Base-by-base conservation (phyloP, 1,140 invertebrate species). In the Pseudomyrmex gracilis region DNA sequence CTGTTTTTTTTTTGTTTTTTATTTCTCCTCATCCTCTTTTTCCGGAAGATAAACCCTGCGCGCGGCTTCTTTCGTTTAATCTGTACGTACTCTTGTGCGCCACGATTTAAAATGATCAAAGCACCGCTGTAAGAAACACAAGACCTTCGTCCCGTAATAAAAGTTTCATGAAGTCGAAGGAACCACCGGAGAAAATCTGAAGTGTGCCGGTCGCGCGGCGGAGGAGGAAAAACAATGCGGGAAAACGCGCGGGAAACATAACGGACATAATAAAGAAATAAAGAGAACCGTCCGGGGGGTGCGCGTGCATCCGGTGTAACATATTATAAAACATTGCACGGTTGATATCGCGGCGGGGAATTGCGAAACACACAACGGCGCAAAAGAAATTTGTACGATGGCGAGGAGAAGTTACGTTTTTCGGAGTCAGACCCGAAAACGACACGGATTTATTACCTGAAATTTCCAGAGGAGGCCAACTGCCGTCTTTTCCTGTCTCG, bases 21-120 rank as follows among this genome's bases (percentile, higher is more conserved):
- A n/a, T 9, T n/a, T 49, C 2, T 13, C 10, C 8, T 43, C 15
- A 10, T 15, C 7, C 24, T 43, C 43, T 45, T 58, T 22, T 73
- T 34, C 49, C 45, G 15, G 53, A 71, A 13, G 53, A 80, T 80
- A 80, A 80, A 80, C 53, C 5, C 34, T 5, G 76, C 53, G 53
- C 64, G 53, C 7, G 43, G 76, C 66, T 71, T 71, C 43, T 47
- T 80, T 60, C 76, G 66, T 71, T 80, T 80, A 80, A 80, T 80
- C 76, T 58, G 43, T 20, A 67, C 53, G 76, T 58, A 78, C 64
- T 68, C 34, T 34, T 34, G 34, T 70, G 43, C 70, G 70, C 66
- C 49, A 58, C 66, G 55, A 80, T 80, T 80, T 80, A 80, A 80
- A 80, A 80, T 80, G 76, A 80, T 80, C 76, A 80, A 80, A 80